Conservation (phyloP, 2,888 invertebrate genomes). For the Idaea dimidiata region DNA sequence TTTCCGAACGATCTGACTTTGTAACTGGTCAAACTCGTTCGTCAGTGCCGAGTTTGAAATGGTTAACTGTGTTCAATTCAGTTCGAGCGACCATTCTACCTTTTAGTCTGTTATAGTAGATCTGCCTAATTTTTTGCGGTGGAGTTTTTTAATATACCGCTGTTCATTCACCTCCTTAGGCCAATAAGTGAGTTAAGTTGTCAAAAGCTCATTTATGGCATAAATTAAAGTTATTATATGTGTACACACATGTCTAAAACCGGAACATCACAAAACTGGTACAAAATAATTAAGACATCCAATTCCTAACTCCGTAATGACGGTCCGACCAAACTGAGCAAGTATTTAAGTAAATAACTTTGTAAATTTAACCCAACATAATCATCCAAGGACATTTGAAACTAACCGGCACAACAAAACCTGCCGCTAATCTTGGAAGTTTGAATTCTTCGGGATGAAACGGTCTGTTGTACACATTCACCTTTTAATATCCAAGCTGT, state of each 20-base stretch:
- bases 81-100: no score
- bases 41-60: no score
- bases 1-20: no score
- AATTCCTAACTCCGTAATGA: neutral
- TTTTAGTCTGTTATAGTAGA: no score
- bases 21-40: no score
- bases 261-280: neutral
- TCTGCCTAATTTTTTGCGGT: no score
- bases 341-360: conserved; percentile 1
- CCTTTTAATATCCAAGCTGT: neutral
- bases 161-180: no score
- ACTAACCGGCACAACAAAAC: conserved; percentile 1
- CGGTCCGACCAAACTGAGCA: neutral
- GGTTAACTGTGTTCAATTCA: no score
- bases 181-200: no score
- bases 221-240: no score
- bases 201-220: no score
- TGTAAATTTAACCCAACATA: neutral
- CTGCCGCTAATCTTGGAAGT: neutral
- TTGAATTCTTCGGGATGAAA: conserved; percentile 1
- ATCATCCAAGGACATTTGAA: neutral
- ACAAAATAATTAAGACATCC: neutral
- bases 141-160: no score
- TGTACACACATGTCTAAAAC: neutral
- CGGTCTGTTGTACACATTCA: neutral